phyloP scores from a whole-genome alignment of 2,797 vertebrate genomes.

The Scleropages formosus region DNA sequence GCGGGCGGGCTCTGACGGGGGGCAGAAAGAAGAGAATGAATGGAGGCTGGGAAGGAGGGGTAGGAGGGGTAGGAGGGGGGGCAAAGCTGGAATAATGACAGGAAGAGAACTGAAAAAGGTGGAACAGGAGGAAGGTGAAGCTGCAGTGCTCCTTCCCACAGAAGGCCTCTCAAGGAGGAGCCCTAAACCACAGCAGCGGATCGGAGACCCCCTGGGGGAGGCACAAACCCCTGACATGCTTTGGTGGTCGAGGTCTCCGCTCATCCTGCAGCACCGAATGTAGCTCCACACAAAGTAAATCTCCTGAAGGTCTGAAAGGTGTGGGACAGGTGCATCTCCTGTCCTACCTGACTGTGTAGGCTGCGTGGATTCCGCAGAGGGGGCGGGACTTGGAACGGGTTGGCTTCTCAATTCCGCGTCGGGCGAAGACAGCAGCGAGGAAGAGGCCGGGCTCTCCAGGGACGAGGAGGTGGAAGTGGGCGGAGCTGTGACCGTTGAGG shows the following conservation, averaged over 20 bases:
- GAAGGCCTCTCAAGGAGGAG: no score
- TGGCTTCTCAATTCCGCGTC: constrained; percentile 76
- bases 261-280: not conserved
- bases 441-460: constrained; percentile 48
- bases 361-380: constrained; percentile 51
- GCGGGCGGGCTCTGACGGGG: constrained; percentile 81
- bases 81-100: constrained; percentile 4
- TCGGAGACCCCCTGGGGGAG: not conserved
- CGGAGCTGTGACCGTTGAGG: constrained; percentile 23
- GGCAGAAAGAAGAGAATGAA: constrained; percentile 24
- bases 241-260: not conserved
- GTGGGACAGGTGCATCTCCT: not conserved
- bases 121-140: not conserved
- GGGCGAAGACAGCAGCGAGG: constrained; percentile 71
- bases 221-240: not conserved
- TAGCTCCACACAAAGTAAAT: no score
- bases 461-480: constrained; percentile 54
- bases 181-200: not conserved
- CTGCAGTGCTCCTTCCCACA: not conserved
- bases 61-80: constrained; percentile 43
- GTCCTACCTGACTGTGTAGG: constrained; percentile 25
- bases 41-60: constrained; percentile 14
- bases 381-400: constrained; percentile 48
- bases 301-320: no score
- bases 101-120: constrained; percentile 32